Base-by-base conservation (phyloP, 2,797 vertebrate species). In the Pagetopsis macropterus region DNA sequence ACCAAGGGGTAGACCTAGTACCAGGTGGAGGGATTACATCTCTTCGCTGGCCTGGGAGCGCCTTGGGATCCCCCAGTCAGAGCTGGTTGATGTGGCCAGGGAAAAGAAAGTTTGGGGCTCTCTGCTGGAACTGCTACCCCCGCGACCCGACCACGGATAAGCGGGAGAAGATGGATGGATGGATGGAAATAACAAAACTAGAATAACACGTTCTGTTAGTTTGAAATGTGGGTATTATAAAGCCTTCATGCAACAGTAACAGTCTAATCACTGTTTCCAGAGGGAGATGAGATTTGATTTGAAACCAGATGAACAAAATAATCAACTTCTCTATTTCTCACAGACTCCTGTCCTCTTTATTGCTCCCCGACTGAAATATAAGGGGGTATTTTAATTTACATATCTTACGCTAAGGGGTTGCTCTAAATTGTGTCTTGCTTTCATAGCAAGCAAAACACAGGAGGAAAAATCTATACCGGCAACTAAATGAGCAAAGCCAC, bases 401-500 rank as follows among this genome's bases (percentile, higher is more conserved):
- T 91, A 83, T 89, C 70, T 78, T 75, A 84, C 57, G 75, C 84
- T 84, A 66, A 68, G 44, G 69, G 84, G 75, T 78, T 76, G 50
- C 82, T 87, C 77, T 72, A 81, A 86, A 86, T 87, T 83, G 73
- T 77, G 62, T 58, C 78, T 71, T 71, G 46, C 70, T 79, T 65
- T 83, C 75, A 78, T 62, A 72, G 61, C 63, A 73, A 82, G 62
- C 62, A 74, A 79, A 83, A 89, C 75, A 66, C 50, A 19, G 31
- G 64, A 33, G 62, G 63, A 70, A 78, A 27, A 91, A 87, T 90
- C 73, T 71, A 86, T 86, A 51, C 81, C 72, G 66, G 74, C 78
- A 83, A 78, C 90, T 89, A 90, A 85, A 92, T 70, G 51, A 84
- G 76, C 58, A 62, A 79, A 75, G 75, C 74, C 63, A 82, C 79